Percentiles rank a stretch among this genome's conserved stretches.
These are phyloP conservation scores for Diglossa cyanea DNA, from an alignment of 2,797 vertebrate species.

Conservation along the genomic window DNA sequence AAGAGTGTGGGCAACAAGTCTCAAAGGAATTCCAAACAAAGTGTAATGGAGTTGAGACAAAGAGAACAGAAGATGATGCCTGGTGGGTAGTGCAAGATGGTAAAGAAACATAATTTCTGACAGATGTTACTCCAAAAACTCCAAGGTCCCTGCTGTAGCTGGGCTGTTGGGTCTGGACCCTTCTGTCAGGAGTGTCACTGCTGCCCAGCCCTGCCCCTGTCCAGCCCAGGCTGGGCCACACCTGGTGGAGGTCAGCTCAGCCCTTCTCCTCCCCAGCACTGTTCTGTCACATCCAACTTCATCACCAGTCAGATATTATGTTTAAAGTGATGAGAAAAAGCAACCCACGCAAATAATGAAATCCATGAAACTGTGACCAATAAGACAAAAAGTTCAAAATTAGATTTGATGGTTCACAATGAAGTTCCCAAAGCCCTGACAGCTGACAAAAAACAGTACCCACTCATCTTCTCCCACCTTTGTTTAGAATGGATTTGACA, in stretches of 20 bases:
- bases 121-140: not conserved
- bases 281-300: not conserved
- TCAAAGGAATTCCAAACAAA: not conserved
- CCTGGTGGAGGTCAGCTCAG: not conserved
- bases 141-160: not conserved
- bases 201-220: not conserved
- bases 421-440: slow-evolving; percentile 63
- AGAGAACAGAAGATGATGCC: not conserved
- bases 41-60: not conserved
- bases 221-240: not conserved
- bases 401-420: slow-evolving; percentile 49
- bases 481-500: slow-evolving; percentile 71
- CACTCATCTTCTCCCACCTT: slow-evolving; percentile 46
- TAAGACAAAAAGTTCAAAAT: slow-evolving; percentile 7
- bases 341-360: not conserved
- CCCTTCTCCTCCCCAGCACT: not conserved
- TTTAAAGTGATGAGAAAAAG: not conserved
- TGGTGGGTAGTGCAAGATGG: not conserved
- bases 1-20: not conserved
- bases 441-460: slow-evolving; percentile 63
- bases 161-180: not conserved
- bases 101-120: not conserved
- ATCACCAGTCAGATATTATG: not conserved
- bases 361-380: not conserved
- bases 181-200: not conserved